Percentiles rank a stretch among this genome's conserved stretches.
phyloP scores from a whole-genome alignment of 2,797 vertebrate species.

The Rallus crepitans region DNA sequence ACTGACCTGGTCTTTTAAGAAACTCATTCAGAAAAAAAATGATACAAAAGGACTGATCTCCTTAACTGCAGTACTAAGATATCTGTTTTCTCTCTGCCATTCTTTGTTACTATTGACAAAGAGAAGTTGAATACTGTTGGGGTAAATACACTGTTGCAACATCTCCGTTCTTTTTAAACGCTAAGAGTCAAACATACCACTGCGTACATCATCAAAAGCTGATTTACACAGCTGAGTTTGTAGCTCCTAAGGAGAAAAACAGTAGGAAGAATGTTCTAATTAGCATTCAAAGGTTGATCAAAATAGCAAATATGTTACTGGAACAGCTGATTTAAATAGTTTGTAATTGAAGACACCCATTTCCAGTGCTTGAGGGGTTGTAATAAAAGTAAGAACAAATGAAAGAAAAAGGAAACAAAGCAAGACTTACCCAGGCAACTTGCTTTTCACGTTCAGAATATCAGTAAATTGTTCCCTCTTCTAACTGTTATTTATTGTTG shows the following conservation, averaged over 20 bases:
- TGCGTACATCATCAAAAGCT: constrained; percentile 53
- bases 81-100: neutral
- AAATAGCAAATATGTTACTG: constrained; percentile 26
- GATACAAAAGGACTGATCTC: neutral
- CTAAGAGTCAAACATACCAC: constrained; percentile 17
- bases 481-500: neutral
- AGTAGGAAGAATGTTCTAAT: constrained; percentile 36
- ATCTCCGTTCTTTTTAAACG: neutral
- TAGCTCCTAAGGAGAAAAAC: constrained; percentile 34
- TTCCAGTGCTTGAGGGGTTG: constrained; percentile 15
- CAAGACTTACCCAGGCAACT: neutral
- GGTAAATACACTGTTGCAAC: neutral
- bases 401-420: constrained; percentile 3
- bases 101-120: neutral
- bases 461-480: neutral
- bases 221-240: constrained; percentile 50
- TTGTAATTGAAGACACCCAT: constrained; percentile 43
- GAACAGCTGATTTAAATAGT: constrained; percentile 55
- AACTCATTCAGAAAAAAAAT: neutral
- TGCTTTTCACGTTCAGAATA: neutral
- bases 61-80: neutral
- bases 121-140: neutral
- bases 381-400: constrained; percentile 46
- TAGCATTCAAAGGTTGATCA: constrained; percentile 55
- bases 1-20: neutral